Evolutionary conservation across 2,888 invertebrate genomes (phyloP), one percentile per base, ranked within the genome.

Genomic region (Archips crataeganus): DNA sequence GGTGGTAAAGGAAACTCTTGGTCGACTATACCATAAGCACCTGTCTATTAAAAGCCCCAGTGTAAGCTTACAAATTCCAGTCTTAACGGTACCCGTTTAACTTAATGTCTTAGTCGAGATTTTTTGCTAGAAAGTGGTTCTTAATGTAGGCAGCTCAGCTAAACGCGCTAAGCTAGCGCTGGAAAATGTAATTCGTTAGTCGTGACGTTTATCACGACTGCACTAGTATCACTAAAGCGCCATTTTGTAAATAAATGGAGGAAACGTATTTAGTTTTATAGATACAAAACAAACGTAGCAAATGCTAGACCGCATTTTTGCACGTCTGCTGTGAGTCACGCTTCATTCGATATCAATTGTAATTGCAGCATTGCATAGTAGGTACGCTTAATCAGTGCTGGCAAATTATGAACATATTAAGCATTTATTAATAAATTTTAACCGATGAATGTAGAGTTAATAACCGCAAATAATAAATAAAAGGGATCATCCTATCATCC

Each of bases 291-390:
- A 60, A 49, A 63, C 64, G 66, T 79, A n/a, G 57, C 39, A 32
- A 71, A 65, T 32, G 65, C 47, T 34, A 78, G 81, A 77, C 82
- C 78, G 82, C 87, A 90, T 90, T 84, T 88, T 83, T 87, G 85
- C 90, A 90, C 89, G 89, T 89, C 81, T 80, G 71, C 78, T 81
- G 64, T 63, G 67, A 57, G 67, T 76, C 76, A 69, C 68, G 68
- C 59, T 69, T 47, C 47, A 39, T 60, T 34, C 34, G 34, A 60
- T 36, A 57, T 67, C 66, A 57, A 32, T 57, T 8, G 23, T 42
- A 57, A 57, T 57, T 42, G 42, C 57, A 51, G 15, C 6, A 54
- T 57, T 57, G 66, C 57, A 67, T 23, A 11, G 39, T 54, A 23
- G 23, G 47, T 51, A 10, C 36, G 39, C 57, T 23, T 67, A 42